Evolutionary conservation across 2,888 invertebrate species (phyloP), one percentile per base, ranked within the genome.

Genomic region (Epirrhoe alternata): DNA sequence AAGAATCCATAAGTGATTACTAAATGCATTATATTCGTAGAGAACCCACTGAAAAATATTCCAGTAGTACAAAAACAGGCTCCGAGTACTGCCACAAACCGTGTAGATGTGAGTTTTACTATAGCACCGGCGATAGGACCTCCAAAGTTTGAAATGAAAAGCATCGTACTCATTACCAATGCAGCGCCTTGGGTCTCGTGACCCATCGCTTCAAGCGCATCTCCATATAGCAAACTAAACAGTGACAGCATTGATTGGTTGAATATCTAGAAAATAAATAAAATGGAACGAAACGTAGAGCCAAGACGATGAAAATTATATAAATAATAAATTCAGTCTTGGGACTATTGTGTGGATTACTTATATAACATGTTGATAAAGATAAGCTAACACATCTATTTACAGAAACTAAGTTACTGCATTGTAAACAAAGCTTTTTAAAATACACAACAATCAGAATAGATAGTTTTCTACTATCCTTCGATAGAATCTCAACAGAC

Each of bases 41-140:
- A 81, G 66, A 90, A 93, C 52, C 89, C 92, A 70, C 94, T 92
- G 14, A 88, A 77, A 74, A 94, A 91, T 83, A 93, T 89, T 6
- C 94, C 94, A 5, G 77, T 7, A 7, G 90, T 89, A 70, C 92
- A 90, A 16, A 82, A 85, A 50, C 84, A 80, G 0, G 92, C 89
- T 57, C 93, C 94, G 0, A 75, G 64, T 1, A 93, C 88, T 3
- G 93, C 88, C 8, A 93, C 93, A 67, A 88, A 84, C 80, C 93
- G 86, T 14, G 92, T 83, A 5, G 90, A 90, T 12, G 89, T 89
- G 60, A 89, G 70, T 77, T 93, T 94, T 55, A 96, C 94, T 52
- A 96, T 86, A 0, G 95, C 96, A 0, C 96, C 96, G 12, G 96
- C 96, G 68, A 96, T 90, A 0, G 97, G 93, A 5, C 97, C 96